These are phyloP conservation scores for Cephalopterus ornatus DNA, from an alignment of 2,113 vertebrate species.

Conservation along the genomic window DNA sequence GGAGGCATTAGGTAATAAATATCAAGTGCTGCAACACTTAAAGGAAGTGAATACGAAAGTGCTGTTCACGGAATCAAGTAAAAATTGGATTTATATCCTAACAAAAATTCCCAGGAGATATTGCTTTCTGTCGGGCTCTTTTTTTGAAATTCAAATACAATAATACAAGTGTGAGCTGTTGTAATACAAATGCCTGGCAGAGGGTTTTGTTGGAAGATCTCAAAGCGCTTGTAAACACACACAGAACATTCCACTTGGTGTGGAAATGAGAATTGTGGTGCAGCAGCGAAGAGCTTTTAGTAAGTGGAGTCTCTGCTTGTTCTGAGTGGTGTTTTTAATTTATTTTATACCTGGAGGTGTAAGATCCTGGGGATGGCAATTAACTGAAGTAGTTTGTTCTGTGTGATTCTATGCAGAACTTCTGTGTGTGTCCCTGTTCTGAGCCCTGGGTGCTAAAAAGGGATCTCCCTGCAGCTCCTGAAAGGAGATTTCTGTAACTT, in stretches of 20 bases:
- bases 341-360: not conserved
- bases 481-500: not conserved
- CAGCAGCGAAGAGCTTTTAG: not conserved
- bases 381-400: not conserved
- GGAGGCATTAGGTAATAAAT: conserved; percentile 28
- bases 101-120: conserved; percentile 5
- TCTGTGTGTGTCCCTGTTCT: not conserved
- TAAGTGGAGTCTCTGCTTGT: not conserved
- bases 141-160: conserved; percentile 31
- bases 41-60: conserved; percentile 37
- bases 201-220: conserved; percentile 9
- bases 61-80: conserved; percentile 13
- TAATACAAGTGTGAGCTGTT: not conserved
- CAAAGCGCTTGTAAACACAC: not conserved
- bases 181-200: not conserved
- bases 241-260: not conserved
- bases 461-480: not conserved
- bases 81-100: conserved; percentile 47
- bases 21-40: conserved; percentile 15
- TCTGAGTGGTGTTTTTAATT: not conserved
- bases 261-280: not conserved
- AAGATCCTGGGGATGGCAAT: not conserved
- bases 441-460: not conserved
- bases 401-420: not conserved
- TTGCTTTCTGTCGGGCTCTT: conserved; percentile 1